Conservation (phyloP, 2,113 vertebrate genomes). For the Dipodomys stephensi region DNA sequence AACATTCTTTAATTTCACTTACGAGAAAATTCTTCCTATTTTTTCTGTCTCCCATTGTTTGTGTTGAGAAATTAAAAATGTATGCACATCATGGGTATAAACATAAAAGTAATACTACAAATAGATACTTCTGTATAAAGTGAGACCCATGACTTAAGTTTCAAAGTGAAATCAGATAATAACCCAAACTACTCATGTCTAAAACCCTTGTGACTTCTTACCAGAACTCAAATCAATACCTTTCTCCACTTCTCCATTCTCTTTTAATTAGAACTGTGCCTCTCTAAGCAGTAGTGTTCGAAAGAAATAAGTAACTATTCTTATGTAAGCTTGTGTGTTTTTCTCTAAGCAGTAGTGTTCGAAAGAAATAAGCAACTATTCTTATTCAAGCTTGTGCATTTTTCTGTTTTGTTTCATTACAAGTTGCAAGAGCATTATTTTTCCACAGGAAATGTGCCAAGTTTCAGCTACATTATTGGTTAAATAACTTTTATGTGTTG, state of each 20-base stretch:
- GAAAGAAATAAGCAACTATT: conserved; percentile 56
- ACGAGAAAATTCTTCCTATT: neutral
- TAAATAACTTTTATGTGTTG: conserved; percentile 66
- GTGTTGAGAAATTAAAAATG: neutral
- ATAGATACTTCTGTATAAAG: neutral
- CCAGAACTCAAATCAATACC: neutral
- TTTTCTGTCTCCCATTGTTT: neutral
- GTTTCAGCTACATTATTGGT: conserved; percentile 34
- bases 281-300: conserved; percentile 35
- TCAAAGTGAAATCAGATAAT: conserved; percentile 34
- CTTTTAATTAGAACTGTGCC: conserved; percentile 67
- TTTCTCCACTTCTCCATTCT: conserved; percentile 6
- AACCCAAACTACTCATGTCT: neutral
- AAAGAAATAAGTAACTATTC: conserved; percentile 55
- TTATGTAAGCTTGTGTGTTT: neutral
- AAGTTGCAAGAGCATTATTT: conserved; percentile 50
- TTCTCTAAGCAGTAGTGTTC: conserved; percentile 32
- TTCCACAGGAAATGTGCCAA: conserved; percentile 51
- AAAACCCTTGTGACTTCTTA: conserved; percentile 10
- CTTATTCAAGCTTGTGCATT: conserved; percentile 59
- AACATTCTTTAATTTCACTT: neutral
- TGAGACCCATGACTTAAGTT: neutral
- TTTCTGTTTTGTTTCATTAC: conserved; percentile 65
- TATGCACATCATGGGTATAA: neutral
- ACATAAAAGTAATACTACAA: neutral